Evolutionary conservation across 2,888 invertebrate genomes (phyloP).

Genomic region (Liposcelis brunnea): DNA sequence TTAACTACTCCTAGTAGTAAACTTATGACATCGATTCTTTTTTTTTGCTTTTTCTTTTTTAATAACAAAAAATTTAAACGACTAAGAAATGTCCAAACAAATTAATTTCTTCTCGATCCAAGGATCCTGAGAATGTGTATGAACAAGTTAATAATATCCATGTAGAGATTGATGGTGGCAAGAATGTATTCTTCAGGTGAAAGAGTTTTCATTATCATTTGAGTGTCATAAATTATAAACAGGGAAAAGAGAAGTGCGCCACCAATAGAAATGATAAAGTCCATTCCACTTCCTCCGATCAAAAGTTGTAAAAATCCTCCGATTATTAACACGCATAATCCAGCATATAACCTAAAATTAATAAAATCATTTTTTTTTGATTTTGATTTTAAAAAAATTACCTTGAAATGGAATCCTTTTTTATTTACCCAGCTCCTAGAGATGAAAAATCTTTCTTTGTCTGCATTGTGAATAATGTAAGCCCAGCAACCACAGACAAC

Average conservation of each 20-base stretch:
- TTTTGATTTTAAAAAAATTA: constrained; percentile 11
- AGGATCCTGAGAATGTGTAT: constrained; percentile 59
- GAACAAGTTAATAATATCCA: constrained; percentile 78
- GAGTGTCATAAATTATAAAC: constrained; percentile 72
- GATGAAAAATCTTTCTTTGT: constrained; percentile 69
- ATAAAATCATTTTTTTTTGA: constrained; percentile 13
- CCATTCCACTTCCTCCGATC: constrained; percentile 50
- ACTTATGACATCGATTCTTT: no score
- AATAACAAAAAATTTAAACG: no score
- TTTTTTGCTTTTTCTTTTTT: no score
- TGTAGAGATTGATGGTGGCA: constrained; percentile 68
- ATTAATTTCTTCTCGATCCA: no score
- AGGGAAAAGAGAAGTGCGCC: constrained; percentile 62
- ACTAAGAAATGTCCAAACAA: no score
- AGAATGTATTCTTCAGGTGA: constrained; percentile 79
- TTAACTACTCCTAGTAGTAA: no score
- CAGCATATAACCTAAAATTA: constrained; percentile 42
- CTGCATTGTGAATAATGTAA: constrained; percentile 73
- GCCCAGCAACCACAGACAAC: constrained; percentile 48
- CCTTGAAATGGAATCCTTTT: not conserved
- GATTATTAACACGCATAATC: constrained; percentile 46
- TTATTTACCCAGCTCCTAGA: constrained; percentile 51
- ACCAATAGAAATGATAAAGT: constrained; percentile 49
- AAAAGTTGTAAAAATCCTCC: constrained; percentile 59
- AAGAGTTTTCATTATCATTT: constrained; percentile 54